Conservation (phyloP, 2,113 vertebrate genomes). For the Tamias sibiricus region DNA sequence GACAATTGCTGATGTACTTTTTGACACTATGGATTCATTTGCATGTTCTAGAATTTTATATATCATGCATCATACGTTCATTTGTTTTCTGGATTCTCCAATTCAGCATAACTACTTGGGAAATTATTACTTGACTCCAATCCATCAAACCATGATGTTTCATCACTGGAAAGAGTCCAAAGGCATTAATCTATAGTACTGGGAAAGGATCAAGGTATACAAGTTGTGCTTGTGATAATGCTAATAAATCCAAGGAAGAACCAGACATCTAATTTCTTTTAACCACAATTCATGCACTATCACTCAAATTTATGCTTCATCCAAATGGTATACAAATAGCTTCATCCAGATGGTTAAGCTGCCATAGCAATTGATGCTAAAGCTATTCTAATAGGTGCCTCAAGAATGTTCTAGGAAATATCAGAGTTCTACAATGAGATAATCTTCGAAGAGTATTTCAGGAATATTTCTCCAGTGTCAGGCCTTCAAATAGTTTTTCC, state of each 20-base stretch:
- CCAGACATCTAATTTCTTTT: background rate
- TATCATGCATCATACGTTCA: background rate
- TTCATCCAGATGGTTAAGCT: background rate
- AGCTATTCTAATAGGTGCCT: background rate
- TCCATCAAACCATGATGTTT: background rate
- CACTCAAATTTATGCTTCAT: constrained; percentile 31
- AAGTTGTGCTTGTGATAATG: background rate
- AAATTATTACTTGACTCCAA: background rate
- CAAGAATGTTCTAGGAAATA: background rate
- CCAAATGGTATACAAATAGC: background rate
- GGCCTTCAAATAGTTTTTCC: background rate
- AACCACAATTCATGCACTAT: background rate
- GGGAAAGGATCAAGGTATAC: background rate
- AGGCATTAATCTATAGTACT: background rate
- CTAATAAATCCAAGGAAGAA: constrained; percentile 34
- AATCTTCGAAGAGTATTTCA: background rate
- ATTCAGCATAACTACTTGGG: background rate
- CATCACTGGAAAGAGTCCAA: background rate
- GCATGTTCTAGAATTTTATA: background rate
- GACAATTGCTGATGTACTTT: background rate
- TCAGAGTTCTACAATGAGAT: background rate
- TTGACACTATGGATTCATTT: background rate
- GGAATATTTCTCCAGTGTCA: background rate
- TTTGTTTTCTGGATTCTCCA: background rate
- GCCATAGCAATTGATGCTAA: background rate